These are phyloP conservation scores for Carabus problematicus DNA, from an alignment of 2,888 invertebrate genomes.

Conservation along the genomic window DNA sequence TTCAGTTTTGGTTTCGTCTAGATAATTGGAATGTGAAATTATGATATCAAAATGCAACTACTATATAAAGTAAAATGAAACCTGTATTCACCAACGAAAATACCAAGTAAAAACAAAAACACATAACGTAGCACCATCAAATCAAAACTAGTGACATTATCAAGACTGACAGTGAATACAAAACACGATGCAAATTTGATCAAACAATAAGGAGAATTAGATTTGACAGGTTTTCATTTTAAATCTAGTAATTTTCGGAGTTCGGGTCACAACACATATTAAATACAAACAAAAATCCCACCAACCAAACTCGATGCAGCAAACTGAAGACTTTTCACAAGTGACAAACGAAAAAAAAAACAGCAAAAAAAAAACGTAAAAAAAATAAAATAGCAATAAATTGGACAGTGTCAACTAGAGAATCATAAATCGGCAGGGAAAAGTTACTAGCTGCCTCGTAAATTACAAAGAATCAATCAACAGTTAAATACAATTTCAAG, in stretches of 20 bases:
- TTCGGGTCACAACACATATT: background rate
- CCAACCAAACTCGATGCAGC: constrained; percentile 1
- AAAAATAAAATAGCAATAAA: constrained; percentile 35
- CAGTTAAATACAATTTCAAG: constrained; percentile 21
- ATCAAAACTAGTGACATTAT: constrained; percentile 2
- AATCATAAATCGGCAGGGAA: constrained; percentile 38
- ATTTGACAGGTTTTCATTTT: constrained; percentile 24
- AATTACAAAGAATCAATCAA: constrained; percentile 14
- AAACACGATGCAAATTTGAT: background rate
- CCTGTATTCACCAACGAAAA: too few species aligned
- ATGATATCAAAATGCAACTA: too few species aligned
- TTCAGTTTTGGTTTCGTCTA: too few species aligned
- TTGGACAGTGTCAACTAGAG: constrained; percentile 24
- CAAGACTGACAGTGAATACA: constrained; percentile 15
- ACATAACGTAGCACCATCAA: background rate
- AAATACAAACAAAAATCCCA: constrained; percentile 5
- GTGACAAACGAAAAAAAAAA: background rate
- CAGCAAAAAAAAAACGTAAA: constrained; percentile 1
- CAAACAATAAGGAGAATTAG: background rate
- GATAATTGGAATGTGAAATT: too few species aligned
- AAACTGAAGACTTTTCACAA: background rate
- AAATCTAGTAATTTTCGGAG: constrained; percentile 8
- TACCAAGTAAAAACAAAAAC: too few species aligned
- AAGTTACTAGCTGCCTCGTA: constrained; percentile 26
- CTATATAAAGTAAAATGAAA: too few species aligned